Conservation (phyloP, 1,140 invertebrate species). For the Drosophila saltans region DNA sequence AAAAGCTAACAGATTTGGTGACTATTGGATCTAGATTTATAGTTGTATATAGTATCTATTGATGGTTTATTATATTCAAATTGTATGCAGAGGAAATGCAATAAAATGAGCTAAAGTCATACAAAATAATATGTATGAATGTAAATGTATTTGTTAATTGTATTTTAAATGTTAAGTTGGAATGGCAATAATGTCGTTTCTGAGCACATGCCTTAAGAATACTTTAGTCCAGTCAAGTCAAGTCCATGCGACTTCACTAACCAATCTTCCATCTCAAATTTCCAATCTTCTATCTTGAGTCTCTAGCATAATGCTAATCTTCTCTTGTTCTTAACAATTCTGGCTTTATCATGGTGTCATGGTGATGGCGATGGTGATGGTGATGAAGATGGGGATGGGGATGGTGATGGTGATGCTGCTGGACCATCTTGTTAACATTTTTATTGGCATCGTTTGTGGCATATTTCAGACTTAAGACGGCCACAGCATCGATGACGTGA, state of each 20-base stretch:
- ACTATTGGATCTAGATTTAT: too few species aligned
- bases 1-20: too few species aligned
- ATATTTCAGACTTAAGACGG: slow-evolving; percentile 47
- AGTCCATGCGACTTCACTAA: neutral
- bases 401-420: neutral
- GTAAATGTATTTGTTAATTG: slow-evolving; percentile 9
- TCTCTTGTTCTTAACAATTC: slow-evolving; percentile 8
- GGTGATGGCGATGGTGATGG: neutral
- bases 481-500: slow-evolving; percentile 26
- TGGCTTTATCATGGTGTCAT: slow-evolving; percentile 2
- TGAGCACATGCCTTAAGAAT: neutral
- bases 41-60: too few species aligned
- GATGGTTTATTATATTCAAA: neutral
- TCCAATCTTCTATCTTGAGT: neutral
- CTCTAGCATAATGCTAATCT: slow-evolving; percentile 3
- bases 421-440: slow-evolving; percentile 51
- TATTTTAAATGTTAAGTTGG: slow-evolving; percentile 4
- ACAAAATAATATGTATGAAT: too few species aligned
- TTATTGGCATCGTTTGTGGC: slow-evolving; percentile 41
- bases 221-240: neutral
- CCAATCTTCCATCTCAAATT: neutral
- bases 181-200: neutral
- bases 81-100: neutral
- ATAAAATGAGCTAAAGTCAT: neutral
- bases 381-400: neutral